A percentile compares a stretch with the other conserved stretches of the same genome.
phyloP scores from a whole-genome alignment of 2,888 invertebrate species.

The Cheilosia pagana region DNA sequence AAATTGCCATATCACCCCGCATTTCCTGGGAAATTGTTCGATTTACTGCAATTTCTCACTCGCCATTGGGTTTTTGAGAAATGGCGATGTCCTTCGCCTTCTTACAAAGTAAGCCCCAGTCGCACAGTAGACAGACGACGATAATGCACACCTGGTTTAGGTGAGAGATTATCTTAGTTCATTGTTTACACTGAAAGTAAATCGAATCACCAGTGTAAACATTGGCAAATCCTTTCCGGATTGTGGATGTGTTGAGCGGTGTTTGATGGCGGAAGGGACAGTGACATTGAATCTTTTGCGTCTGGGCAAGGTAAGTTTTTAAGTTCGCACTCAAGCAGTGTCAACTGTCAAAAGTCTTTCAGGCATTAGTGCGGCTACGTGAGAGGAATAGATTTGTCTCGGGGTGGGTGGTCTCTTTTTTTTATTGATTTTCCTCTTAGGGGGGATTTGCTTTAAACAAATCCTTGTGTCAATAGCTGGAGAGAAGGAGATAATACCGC shows the following conservation, averaged over 20 bases:
- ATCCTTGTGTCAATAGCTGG: conserved; percentile 13
- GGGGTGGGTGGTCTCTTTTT: not conserved
- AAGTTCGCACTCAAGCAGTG: conserved; percentile 18
- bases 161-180: not conserved
- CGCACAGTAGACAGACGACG: too few relatives aligned
- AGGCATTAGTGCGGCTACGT: conserved; percentile 55
- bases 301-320: not conserved
- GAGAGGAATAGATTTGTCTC: conserved; percentile 50
- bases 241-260: conserved; percentile 13
- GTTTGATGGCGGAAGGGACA: not conserved
- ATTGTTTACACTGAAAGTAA: not conserved
- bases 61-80: conserved; percentile 3
- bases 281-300: conserved; percentile 27
- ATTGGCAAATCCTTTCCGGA: conserved; percentile 38
- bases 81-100: conserved; percentile 1
- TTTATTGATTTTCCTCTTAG: conserved; percentile 47
- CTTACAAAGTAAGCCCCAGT: conserved; percentile 2
- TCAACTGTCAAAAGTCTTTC: conserved; percentile 47
- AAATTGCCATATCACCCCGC: conserved; percentile 69
- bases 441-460: conserved; percentile 18
- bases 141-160: too few relatives aligned
- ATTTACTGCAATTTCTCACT: conserved; percentile 5
- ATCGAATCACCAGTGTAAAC: conserved; percentile 55
- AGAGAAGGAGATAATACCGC: not conserved
- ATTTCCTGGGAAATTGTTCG: conserved; percentile 10